Percentiles rank a stretch among this genome's conserved stretches.
phyloP scores from a whole-genome alignment of 2,888 invertebrate species.

The Volucella bombylans region DNA sequence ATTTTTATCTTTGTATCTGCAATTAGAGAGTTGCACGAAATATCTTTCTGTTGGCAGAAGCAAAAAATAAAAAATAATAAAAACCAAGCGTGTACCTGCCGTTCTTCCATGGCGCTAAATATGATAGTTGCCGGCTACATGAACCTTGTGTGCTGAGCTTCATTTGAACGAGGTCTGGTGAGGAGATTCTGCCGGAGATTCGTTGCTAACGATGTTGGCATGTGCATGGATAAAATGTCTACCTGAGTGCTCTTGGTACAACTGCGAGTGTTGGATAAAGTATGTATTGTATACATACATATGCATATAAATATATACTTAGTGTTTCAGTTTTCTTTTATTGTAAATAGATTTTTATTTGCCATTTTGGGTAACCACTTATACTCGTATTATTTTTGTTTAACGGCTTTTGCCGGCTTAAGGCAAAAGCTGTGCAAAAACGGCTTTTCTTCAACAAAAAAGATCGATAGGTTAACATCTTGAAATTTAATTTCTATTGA shows the following conservation, averaged over 20 bases:
- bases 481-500: too few relatives aligned
- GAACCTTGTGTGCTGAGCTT: slow-evolving; percentile 28
- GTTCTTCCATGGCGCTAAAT: slow-evolving; percentile 7
- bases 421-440: neutral
- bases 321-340: slow-evolving; percentile 8
- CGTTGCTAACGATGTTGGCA: slow-evolving; percentile 20
- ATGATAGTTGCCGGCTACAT: slow-evolving; percentile 17
- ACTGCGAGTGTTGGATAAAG: neutral
- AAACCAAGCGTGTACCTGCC: slow-evolving; percentile 9
- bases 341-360: slow-evolving; percentile 1
- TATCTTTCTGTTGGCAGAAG: neutral
- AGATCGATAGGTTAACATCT: too few relatives aligned
- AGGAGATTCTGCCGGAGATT: neutral
- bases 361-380: too few relatives aligned
- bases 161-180: slow-evolving; percentile 2
- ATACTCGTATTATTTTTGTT: neutral
- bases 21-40: slow-evolving; percentile 55
- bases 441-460: neutral
- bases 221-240: neutral
- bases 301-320: neutral
- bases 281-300: neutral
- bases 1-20: slow-evolving; percentile 45
- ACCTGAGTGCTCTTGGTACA: neutral
- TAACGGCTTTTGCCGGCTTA: neutral
- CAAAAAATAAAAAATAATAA: neutral